These are phyloP conservation scores for Labeo calbasu DNA, from an alignment of 2,797 vertebrate genomes.

Conservation along the genomic window DNA sequence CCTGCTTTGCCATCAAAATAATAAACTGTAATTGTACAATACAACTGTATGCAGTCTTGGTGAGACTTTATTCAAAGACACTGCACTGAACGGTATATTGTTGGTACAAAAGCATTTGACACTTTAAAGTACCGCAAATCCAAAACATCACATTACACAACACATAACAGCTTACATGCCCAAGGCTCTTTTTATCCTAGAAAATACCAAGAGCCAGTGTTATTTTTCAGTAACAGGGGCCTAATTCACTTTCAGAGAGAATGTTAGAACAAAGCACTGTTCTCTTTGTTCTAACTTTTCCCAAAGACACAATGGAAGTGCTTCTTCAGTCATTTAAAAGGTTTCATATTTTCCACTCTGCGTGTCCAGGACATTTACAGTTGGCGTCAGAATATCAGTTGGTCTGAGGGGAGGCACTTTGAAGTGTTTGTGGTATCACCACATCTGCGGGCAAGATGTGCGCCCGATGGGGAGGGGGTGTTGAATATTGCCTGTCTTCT, in stretches of 20 bases:
- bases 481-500: slow-evolving; percentile 78
- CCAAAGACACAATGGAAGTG: slow-evolving; percentile 27
- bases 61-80: background rate
- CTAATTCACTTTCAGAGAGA: slow-evolving; percentile 16
- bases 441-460: slow-evolving; percentile 99
- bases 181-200: background rate
- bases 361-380: slow-evolving; percentile 98
- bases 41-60: background rate
- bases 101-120: background rate
- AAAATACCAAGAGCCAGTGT: slow-evolving; percentile 52
- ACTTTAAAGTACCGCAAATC: background rate
- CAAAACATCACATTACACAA: background rate
- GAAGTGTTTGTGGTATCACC: slow-evolving; percentile 95
- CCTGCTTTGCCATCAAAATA: background rate
- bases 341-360: slow-evolving; percentile 93
- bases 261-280: background rate
- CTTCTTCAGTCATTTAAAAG: slow-evolving; percentile 61
- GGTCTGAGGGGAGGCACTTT: slow-evolving; percentile 96
- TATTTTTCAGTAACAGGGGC: slow-evolving; percentile 22
- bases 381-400: slow-evolving; percentile 96
- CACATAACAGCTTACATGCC: background rate
- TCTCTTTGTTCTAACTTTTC: slow-evolving; percentile 33
- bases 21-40: background rate
- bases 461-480: slow-evolving; percentile 67
- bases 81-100: background rate